Base-by-base conservation (phyloP, 2,888 invertebrate genomes). In the Palloptera scutellata region DNA sequence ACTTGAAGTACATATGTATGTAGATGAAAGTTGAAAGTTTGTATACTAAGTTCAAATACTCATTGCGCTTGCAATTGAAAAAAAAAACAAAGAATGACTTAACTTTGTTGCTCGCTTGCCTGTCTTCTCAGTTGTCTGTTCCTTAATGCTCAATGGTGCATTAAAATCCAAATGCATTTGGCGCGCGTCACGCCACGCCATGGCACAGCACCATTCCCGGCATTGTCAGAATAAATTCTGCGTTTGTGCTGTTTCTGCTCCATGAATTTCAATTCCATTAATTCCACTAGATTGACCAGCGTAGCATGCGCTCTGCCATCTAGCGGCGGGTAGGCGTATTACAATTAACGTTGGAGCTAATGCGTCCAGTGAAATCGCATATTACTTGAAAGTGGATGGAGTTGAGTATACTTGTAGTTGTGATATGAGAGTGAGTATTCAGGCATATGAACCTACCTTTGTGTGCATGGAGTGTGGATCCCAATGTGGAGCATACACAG, bases 221-320 rank as follows among this genome's bases (percentile, higher is more conserved):
- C 10, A 4, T 9, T 73, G 75, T 71, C 75, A 73, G 72, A 74
- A 80, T 80, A 81, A 79, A 81, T 80, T 80, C 76, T 15, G 17
- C 51, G 12, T 58, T 68, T 72, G 3, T 30, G 70, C 71, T 73
- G 66, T 84, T 84, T 84, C 84, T 82, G 83, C 81, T 77, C 80
- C 84, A 84, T 84, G 81, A 83, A 84, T 82, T 83, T 79, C 79
- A 79, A 78, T 83, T 83, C 83, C 83, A 84, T 85, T 84, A 84
- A 81, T 84, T 84, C 84, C 84, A 83, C 82, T 80, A 83, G 80
- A 85, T 85, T 85, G 82, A 84, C 80, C 82, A 74, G 75, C 73
- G 74, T 73, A 75, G 73, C 77, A 76, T 80, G 30, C 30, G 30
- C 30, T 80, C 79, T 83, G 82, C 82, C 84, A 80, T 81, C 79